Conservation (phyloP, 2,888 invertebrate species). For the Stenotaenia linearis region DNA sequence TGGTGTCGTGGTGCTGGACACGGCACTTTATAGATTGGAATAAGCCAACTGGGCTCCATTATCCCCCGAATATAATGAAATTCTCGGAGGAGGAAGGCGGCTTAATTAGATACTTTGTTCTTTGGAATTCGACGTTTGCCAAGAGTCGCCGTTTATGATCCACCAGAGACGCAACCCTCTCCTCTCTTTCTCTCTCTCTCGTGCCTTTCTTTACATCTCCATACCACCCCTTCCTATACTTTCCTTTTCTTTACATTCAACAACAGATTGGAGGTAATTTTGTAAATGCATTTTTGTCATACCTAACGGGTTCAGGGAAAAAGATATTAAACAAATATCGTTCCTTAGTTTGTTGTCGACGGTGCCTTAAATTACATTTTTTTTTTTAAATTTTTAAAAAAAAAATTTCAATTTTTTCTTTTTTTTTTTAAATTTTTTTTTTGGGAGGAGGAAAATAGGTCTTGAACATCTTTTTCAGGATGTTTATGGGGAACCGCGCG, state of each 20-base stretch:
- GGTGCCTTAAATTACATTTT: neutral
- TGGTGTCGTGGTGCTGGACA: conserved; percentile 15
- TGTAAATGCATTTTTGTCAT: conserved; percentile 35
- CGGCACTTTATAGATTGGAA: conserved; percentile 34
- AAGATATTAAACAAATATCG: conserved; percentile 31
- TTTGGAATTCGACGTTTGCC: conserved; percentile 32
- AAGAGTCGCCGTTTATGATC: conserved; percentile 32
- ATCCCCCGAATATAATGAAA: conserved; percentile 30
- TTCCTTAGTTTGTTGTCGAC: neutral
- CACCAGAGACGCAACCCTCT: conserved; percentile 31
- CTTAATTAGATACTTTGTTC: conserved; percentile 35
- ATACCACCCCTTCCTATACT: neutral
- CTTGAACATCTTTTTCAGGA: neutral
- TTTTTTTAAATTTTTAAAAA: no score
- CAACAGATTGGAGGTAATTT: conserved; percentile 34
- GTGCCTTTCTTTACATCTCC: neutral
- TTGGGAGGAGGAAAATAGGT: neutral
- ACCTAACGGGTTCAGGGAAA: neutral
- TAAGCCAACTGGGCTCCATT: conserved; percentile 32
- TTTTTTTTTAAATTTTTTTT: neutral
- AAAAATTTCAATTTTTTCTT: neutral
- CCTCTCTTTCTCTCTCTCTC: neutral
- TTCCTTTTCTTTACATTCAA: conserved; percentile 21
- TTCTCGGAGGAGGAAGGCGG: conserved; percentile 32
- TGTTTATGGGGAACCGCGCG: neutral